Evolutionary conservation across 2,797 vertebrate genomes (phyloP).

Genomic region (Dicrostonyx torquatus): DNA sequence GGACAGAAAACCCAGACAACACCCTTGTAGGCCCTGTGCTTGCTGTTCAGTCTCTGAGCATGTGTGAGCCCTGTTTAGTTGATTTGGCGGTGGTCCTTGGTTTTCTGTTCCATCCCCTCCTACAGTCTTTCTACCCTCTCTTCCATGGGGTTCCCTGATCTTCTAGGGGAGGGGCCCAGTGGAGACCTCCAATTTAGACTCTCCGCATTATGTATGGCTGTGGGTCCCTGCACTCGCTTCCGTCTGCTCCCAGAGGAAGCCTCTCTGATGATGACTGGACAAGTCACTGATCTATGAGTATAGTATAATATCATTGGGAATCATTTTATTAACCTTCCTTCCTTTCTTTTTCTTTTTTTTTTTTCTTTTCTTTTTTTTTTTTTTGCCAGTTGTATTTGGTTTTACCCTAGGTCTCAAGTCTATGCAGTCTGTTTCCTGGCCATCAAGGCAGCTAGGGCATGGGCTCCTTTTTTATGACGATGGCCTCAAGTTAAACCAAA

Average conservation of each 20-base stretch:
- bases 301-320: not conserved
- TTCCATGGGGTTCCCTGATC: not conserved
- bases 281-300: not conserved
- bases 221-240: not conserved
- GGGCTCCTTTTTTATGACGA: not conserved
- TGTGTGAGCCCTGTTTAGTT: not conserved
- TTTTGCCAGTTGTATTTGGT: not conserved
- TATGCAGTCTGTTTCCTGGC: not conserved
- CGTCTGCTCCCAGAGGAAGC: not conserved
- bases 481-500: not conserved
- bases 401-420: not conserved
- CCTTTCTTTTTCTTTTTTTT: rapidly evolving
- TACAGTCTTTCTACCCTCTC: not conserved
- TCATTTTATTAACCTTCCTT: not conserved
- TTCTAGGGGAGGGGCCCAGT: not conserved
- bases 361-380: not conserved
- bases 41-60: not conserved
- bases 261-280: not conserved
- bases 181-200: not conserved
- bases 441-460: not conserved
- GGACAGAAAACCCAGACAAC: too few relatives aligned
- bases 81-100: not conserved
- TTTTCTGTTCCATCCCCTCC: not conserved
- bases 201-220: not conserved
- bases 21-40: not conserved